A percentile compares a stretch with the other conserved stretches of the same genome.
Conservation (phyloP, 2,797 vertebrate species). For the Sphenodon punctatus region DNA sequence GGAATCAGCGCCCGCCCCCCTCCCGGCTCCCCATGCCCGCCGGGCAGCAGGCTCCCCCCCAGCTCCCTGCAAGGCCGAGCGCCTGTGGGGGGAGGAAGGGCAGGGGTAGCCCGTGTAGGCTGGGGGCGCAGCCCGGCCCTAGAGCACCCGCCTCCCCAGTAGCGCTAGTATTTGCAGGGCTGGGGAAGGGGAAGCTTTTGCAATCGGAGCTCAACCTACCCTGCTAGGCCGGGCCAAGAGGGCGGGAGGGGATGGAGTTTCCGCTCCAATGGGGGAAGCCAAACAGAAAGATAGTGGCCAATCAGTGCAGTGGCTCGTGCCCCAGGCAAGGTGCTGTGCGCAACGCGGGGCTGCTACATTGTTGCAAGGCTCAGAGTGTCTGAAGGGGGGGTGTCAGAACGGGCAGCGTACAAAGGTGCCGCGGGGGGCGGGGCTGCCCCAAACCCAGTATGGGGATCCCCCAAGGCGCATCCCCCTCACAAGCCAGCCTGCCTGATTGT, state of each 20-base stretch:
- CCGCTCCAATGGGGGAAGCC: constrained; percentile 17
- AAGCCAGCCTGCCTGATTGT: too few species aligned
- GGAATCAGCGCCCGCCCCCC: constrained; percentile 31
- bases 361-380: constrained; percentile 2
- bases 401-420: constrained; percentile 47
- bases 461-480: not conserved
- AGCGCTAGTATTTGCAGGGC: not conserved
- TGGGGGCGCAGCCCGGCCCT: not conserved
- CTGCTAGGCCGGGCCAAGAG: constrained; percentile 60
- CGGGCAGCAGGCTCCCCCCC: constrained; percentile 53
- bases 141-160: not conserved
- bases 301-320: constrained; percentile 30
- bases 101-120: too few species aligned
- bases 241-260: constrained; percentile 10
- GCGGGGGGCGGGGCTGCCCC: constrained; percentile 35
- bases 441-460: not conserved
- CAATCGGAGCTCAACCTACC: constrained; percentile 26
- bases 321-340: constrained; percentile 61
- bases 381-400: constrained; percentile 31
- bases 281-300: not conserved
- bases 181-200: not conserved
- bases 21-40: constrained; percentile 3
- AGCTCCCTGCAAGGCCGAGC: constrained; percentile 50
- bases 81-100: not conserved
- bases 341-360: constrained; percentile 44